These are phyloP conservation scores for Zapornia atra DNA, from an alignment of 2,113 vertebrate genomes.

Conservation along the genomic window DNA sequence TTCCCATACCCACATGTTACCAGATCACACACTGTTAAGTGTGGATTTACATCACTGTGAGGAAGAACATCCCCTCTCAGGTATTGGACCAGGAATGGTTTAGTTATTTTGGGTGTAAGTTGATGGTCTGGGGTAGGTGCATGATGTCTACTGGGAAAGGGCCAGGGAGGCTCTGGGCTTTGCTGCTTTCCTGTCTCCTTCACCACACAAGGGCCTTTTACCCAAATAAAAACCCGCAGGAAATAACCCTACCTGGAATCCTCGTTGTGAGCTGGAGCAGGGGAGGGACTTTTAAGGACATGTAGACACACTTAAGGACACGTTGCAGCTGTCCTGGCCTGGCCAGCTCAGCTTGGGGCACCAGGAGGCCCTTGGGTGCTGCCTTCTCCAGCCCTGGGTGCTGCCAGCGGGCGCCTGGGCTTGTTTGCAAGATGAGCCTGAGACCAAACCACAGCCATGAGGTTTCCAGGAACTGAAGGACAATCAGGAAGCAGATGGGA, in stretches of 20 bases:
- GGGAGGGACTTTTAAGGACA: not conserved
- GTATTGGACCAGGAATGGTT: not conserved
- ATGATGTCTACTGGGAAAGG: not conserved
- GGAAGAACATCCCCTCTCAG: not conserved
- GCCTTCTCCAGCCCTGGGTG: not conserved
- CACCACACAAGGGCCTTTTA: not conserved
- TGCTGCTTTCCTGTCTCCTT: not conserved
- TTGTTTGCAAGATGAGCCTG: not conserved
- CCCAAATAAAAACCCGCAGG: not conserved
- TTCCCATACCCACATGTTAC: not conserved
- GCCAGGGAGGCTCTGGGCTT: not conserved
- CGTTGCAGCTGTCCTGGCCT: not conserved
- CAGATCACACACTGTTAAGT: not conserved
- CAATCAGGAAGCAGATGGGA: not conserved
- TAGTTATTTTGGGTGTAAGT: accelerated
- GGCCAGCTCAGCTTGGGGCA: not conserved
- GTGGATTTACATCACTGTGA: not conserved
- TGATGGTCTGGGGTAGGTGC: not conserved
- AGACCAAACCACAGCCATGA: not conserved
- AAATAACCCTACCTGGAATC: not conserved
- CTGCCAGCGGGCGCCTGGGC: not conserved
- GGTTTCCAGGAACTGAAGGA: not conserved
- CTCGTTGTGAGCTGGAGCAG: not conserved
- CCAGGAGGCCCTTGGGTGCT: not conserved
- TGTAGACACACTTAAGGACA: not conserved